These are phyloP conservation scores for Chironomus striatipennis DNA, from an alignment of 1,140 invertebrate genomes.

Conservation along the genomic window DNA sequence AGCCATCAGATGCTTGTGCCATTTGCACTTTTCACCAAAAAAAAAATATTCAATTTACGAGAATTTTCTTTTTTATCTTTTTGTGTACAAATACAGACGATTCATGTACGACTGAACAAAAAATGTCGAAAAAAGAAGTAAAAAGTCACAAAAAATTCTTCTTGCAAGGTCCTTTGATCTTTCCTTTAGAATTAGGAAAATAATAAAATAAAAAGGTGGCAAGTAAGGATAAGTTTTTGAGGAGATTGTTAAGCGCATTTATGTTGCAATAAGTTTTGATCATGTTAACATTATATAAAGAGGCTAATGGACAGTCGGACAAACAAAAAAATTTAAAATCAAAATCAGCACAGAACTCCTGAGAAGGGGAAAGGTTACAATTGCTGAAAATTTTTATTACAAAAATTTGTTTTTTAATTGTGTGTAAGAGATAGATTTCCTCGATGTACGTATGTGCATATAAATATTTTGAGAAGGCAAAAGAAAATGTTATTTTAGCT, in stretches of 20 bases:
- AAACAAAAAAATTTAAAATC: too few relatives aligned
- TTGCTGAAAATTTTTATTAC: constrained; percentile 10
- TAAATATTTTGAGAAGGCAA: neutral
- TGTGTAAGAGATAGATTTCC: constrained; percentile 20
- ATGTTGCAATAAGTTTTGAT: too few relatives aligned
- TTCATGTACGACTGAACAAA: neutral
- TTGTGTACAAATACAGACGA: neutral
- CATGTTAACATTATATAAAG: too few relatives aligned
- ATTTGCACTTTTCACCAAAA: neutral
- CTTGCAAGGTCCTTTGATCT: neutral
- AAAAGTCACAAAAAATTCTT: constrained; percentile 2
- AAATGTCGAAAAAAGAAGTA: constrained; percentile 14
- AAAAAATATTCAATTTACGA: neutral
- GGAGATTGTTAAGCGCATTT: neutral
- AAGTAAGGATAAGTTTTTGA: neutral
- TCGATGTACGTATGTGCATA: neutral
- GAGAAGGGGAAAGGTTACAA: neutral
- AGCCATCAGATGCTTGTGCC: neutral
- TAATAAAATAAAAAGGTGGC: too few relatives aligned
- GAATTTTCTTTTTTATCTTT: neutral
- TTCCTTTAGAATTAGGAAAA: neutral
- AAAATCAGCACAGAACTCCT: too few relatives aligned
- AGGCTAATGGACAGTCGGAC: too few relatives aligned
- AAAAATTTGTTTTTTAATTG: constrained; percentile 13
- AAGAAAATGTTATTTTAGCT: constrained; percentile 5